Conservation (phyloP, 1,140 invertebrate genomes). For the Apis mellifera region DNA sequence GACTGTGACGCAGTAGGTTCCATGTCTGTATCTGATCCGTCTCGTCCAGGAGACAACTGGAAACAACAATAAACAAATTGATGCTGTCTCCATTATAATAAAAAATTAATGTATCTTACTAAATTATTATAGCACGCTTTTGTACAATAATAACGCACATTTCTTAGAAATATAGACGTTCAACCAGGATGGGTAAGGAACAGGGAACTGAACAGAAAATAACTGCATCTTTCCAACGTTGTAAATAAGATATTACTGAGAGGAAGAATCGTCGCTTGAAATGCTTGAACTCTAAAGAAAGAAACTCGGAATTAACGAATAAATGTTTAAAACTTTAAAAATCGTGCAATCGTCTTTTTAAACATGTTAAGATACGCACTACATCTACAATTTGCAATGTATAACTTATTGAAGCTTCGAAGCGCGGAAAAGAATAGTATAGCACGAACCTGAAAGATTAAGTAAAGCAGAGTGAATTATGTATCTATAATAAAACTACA, state of each 20-base stretch:
- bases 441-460: background rate
- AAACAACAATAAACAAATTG: slow-evolving; percentile 35
- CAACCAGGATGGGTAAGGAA: slow-evolving; percentile 34
- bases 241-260: slow-evolving; percentile 34
- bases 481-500: background rate
- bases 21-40: slow-evolving; percentile 90
- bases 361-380: background rate
- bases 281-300: slow-evolving; percentile 51
- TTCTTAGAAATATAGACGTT: slow-evolving; percentile 43
- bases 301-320: slow-evolving; percentile 23
- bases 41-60: slow-evolving; percentile 90
- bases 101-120: background rate
- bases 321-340: background rate
- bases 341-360: slow-evolving; percentile 12
- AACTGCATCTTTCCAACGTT: slow-evolving; percentile 44
- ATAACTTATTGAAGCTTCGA: slow-evolving; percentile 22
- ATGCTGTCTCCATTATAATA: too few relatives aligned
- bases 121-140: slow-evolving; percentile 4
- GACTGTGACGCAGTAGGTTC: slow-evolving; percentile 93
- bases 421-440: slow-evolving; percentile 4
- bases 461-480: slow-evolving; percentile 22
- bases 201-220: slow-evolving; percentile 13
- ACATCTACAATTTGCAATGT: background rate
- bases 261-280: slow-evolving; percentile 55
- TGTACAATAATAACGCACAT: slow-evolving; percentile 42